Conservation (phyloP, 2,113 vertebrate species). For the Pao palembangensis region DNA sequence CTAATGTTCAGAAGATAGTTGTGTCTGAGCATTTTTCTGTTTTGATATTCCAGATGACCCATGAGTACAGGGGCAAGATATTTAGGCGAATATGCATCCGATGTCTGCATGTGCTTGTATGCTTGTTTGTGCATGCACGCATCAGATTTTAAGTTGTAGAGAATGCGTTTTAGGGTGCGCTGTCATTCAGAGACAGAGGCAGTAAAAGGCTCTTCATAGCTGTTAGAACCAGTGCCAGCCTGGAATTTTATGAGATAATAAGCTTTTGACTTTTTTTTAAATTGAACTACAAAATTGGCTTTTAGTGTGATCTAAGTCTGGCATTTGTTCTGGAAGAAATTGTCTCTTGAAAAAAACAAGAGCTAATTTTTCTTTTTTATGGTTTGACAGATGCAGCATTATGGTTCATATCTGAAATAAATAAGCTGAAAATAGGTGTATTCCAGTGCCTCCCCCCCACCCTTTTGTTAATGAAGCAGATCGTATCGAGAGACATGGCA, state of each 20-base stretch:
- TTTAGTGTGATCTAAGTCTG: too few species aligned
- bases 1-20: conserved; percentile 46
- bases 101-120: conserved; percentile 24
- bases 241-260: conserved; percentile 3
- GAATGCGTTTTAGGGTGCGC: conserved; percentile 17
- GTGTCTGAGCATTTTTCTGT: conserved; percentile 38
- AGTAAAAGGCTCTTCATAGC: conserved; percentile 3
- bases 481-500: too few species aligned
- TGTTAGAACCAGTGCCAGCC: background rate
- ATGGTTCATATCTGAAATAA: background rate
- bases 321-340: too few species aligned
- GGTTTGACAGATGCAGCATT: background rate
- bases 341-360: too few species aligned
- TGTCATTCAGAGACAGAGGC: background rate
- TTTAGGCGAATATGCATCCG: background rate
- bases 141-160: conserved; percentile 31
- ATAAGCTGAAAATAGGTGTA: too few species aligned
- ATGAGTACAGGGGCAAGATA: conserved; percentile 5
- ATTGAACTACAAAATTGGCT: background rate
- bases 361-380: too few species aligned
- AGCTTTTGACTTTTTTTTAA: background rate
- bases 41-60: conserved; percentile 31
- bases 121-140: conserved; percentile 43
- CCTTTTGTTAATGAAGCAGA: too few species aligned
- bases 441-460: too few species aligned